Evolutionary conservation across 2,888 invertebrate genomes (phyloP), one percentile per base, ranked within the genome.

Genomic region (Julus scanicus): DNA sequence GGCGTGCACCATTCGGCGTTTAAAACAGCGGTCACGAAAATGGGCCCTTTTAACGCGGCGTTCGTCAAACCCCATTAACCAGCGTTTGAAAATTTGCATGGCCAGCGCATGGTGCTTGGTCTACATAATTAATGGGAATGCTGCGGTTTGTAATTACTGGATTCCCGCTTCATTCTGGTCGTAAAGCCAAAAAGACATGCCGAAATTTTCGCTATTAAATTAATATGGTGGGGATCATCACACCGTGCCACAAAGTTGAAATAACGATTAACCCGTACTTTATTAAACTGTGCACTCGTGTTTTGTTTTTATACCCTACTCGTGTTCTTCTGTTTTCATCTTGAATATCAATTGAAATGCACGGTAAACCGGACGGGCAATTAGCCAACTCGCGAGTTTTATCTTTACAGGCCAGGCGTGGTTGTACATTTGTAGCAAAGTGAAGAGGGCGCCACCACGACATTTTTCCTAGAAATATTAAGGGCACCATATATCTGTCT

Each of bases 111-210:
- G 63, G 63, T 20, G 63, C 17, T 71, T 71, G 63, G 63, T 20
- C 63, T 71, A 20, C 20, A 71, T 71, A 71, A 71, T 71, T 71
- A 71, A 71, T 71, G 63, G 63, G 20, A 71, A 71, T 71, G 63
- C 63, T 20, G 63, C 63, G 63, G 63, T 71, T 71, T 71, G 63
- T 20, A 71, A 71, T 71, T 71, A 71, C n/a, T 20, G 63, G 63
- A 71, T 71, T 71, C 63, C 63, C 20, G 63, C 63, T 71, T 71
- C 63, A 71, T 71, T 71, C 17, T 71, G 63, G 63, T 71, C 63
- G n/a, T 5, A 5, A 57, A 57, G 57, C 57, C n/a, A n/a, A 20
- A n/a, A 20, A 53, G 53, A 3, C 53, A 53, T 17, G 53, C 53
- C 13, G 53, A 71, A 29, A 71, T 20, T 20, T 71, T 20, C 63